Conservation (phyloP, 2,797 vertebrate species). For the Meda fulgida region DNA sequence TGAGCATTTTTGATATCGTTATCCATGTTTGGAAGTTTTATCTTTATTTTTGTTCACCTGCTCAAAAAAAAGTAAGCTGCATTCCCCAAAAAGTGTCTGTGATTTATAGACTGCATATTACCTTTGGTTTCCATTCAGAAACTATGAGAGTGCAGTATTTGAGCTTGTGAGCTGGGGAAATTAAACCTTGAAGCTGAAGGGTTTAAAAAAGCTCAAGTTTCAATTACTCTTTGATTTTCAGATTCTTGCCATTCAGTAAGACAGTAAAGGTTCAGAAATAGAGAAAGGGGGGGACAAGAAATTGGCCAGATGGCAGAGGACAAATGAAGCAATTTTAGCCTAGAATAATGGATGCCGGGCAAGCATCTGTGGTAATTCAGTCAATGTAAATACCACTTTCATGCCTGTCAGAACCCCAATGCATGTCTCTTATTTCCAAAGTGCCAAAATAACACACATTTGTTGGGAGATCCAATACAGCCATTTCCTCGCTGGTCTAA, state of each 20-base stretch:
- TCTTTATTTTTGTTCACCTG: not conserved
- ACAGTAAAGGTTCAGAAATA: slow-evolving; percentile 31
- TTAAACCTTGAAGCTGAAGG: slow-evolving; percentile 42
- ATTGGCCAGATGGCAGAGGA: slow-evolving; percentile 60
- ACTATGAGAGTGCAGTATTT: slow-evolving; percentile 14
- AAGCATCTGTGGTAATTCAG: slow-evolving; percentile 63
- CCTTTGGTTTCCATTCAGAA: slow-evolving; percentile 19
- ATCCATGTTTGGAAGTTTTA: not conserved
- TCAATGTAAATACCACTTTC: slow-evolving; percentile 61
- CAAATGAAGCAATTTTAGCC: slow-evolving; percentile 63
- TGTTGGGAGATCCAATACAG: slow-evolving; percentile 25
- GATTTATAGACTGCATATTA: slow-evolving; percentile 41
- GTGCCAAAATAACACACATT: slow-evolving; percentile 48
- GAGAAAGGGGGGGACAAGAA: slow-evolving; percentile 51
- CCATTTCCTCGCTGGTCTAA: slow-evolving; percentile 11
- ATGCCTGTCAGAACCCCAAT: slow-evolving; percentile 55
- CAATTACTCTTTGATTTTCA: slow-evolving; percentile 46
- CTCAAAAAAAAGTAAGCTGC: not conserved
- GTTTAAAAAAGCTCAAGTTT: no score
- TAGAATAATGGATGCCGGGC: slow-evolving; percentile 54
- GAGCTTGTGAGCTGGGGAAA: slow-evolving; percentile 46
- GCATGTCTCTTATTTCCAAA: slow-evolving; percentile 44
- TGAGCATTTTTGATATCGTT: not conserved
- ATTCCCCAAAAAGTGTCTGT: not conserved
- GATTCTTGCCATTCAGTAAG: slow-evolving; percentile 29